Evolutionary conservation across 2,888 invertebrate species (phyloP).

Genomic region (Crematogaster levior): DNA sequence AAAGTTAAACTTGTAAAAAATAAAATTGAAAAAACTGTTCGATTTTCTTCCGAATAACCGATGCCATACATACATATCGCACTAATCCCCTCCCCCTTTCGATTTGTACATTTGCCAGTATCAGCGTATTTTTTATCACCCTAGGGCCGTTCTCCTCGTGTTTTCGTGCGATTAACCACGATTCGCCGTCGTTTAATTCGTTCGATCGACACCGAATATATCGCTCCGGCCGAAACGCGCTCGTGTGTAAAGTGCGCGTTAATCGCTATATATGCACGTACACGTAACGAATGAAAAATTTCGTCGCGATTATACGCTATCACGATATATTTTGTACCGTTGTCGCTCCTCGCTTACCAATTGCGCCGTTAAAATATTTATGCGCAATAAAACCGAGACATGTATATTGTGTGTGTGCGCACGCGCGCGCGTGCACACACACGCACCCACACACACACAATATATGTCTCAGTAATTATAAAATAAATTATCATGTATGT

Average conservation of each 20-base stretch:
- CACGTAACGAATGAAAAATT: conserved; percentile 39
- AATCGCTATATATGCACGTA: conserved; percentile 46
- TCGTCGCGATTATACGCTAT: conserved; percentile 47
- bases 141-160: conserved; percentile 34
- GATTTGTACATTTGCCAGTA: conserved; percentile 30
- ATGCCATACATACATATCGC: conserved; percentile 19
- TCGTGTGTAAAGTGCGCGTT: conserved; percentile 52
- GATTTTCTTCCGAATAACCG: not conserved
- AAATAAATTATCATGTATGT: too few relatives aligned
- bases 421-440: too few relatives aligned
- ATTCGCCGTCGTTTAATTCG: conserved; percentile 61
- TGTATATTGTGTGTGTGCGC: too few relatives aligned
- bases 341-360: conserved; percentile 20
- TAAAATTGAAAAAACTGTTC: not conserved
- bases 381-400: not conserved
- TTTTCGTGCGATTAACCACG: conserved; percentile 67
- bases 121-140: conserved; percentile 30
- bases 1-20: not conserved
- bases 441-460: too few relatives aligned
- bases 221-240: conserved; percentile 33
- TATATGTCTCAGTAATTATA: too few relatives aligned
- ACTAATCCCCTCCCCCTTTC: conserved; percentile 2
- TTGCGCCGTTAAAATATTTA: conserved; percentile 34
- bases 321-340: conserved; percentile 34
- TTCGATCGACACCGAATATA: conserved; percentile 45